phyloP scores from a whole-genome alignment of 2,797 vertebrate species.

The Sparidentex hasta region DNA sequence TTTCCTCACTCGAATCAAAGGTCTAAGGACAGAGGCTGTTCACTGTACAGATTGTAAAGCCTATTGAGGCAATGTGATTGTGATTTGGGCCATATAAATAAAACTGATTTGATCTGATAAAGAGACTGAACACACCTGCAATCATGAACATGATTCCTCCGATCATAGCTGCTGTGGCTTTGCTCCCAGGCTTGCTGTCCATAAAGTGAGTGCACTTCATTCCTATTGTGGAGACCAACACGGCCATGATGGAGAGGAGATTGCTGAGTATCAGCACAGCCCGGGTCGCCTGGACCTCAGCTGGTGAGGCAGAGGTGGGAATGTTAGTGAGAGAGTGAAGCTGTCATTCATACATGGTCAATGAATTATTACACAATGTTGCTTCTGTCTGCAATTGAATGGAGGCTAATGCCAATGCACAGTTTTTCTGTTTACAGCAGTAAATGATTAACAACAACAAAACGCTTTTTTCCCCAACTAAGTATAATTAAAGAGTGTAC shows the following conservation, averaged over 20 bases:
- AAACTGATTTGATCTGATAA: too few species aligned
- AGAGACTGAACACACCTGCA: constrained; percentile 83
- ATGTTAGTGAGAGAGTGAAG: neutral
- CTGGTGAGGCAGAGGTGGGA: constrained; percentile 69
- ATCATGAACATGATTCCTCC: constrained; percentile 90
- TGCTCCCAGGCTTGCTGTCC: constrained; percentile 86
- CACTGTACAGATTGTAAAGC: too few species aligned
- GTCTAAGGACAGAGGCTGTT: too few species aligned
- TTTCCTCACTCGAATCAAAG: too few species aligned
- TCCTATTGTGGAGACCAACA: constrained; percentile 86
- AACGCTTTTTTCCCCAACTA: too few species aligned
- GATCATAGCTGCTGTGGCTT: constrained; percentile 84
- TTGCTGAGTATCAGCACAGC: constrained; percentile 90
- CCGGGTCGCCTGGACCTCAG: constrained; percentile 88
- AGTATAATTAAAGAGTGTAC: too few species aligned
- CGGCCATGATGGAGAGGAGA: constrained; percentile 85
- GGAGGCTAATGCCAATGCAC: neutral
- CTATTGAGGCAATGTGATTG: too few species aligned
- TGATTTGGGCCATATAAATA: too few species aligned
- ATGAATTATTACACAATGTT: too few species aligned
- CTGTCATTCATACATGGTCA: neutral
- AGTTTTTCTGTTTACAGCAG: neutral
- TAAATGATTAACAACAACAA: too few species aligned
- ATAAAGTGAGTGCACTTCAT: constrained; percentile 95
- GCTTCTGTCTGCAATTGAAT: neutral